Conservation (phyloP, 2,888 invertebrate species). For the Ormyrus rosae region DNA sequence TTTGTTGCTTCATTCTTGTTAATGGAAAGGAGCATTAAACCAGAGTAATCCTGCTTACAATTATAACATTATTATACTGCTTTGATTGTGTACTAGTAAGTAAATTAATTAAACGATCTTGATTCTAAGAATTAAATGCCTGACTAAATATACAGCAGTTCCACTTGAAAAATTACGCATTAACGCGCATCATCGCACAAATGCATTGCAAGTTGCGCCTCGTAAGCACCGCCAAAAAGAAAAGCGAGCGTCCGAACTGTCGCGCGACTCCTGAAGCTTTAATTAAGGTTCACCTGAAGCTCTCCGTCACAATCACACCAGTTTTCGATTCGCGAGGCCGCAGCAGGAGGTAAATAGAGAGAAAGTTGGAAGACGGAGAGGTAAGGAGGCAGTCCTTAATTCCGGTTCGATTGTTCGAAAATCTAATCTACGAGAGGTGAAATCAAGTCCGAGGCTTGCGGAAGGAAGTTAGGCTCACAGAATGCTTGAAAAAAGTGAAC, state of each 20-base stretch:
- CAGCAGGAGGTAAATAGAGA: not conserved
- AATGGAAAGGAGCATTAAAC: no score
- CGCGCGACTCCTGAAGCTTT: constrained; percentile 14
- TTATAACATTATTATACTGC: no score
- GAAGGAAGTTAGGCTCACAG: no score
- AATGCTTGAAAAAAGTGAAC: no score
- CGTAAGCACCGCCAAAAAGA: constrained; percentile 33
- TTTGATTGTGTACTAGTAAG: no score
- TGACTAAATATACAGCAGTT: not conserved
- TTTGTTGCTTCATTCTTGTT: no score
- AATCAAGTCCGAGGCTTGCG: no score
- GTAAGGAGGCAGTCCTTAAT: not conserved
- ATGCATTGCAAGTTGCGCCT: constrained; percentile 29
- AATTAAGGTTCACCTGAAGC: constrained; percentile 36
- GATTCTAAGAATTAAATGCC: no score
- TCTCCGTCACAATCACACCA: constrained; percentile 17
- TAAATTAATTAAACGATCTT: no score
- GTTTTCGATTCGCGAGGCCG: constrained; percentile 13
- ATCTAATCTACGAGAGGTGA: no score
- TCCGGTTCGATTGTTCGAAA: not conserved
- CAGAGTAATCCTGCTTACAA: no score
- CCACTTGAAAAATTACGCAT: constrained; percentile 14
- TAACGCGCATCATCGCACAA: no score
- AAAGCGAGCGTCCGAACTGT: not conserved
- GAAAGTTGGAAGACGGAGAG: not conserved